Conservation (phyloP, 2,888 invertebrate species). For the Rhyacophila evoluta region DNA sequence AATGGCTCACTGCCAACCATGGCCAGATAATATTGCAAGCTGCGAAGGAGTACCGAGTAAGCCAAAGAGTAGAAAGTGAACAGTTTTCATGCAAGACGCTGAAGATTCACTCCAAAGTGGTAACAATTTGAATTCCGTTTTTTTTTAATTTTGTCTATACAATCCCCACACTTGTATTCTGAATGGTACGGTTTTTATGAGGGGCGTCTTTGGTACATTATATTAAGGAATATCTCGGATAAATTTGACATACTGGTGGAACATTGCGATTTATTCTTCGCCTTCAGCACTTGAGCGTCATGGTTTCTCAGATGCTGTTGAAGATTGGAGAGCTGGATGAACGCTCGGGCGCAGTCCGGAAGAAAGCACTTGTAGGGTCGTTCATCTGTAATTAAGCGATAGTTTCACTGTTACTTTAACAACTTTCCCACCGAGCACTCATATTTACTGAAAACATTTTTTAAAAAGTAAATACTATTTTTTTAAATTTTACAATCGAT, state of each 20-base stretch:
- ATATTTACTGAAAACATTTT: background rate
- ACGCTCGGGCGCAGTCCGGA: slow-evolving; percentile 95
- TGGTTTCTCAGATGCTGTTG: slow-evolving; percentile 97
- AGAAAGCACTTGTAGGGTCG: slow-evolving; percentile 97
- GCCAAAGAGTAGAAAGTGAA: background rate
- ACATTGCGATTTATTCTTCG: slow-evolving; percentile 68
- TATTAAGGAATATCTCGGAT: slow-evolving; percentile 52
- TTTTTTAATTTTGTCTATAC: background rate
- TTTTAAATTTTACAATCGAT: too few relatives aligned
- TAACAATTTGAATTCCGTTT: background rate
- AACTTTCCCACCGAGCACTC: background rate
- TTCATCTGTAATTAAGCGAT: slow-evolving; percentile 80
- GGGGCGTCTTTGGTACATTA: slow-evolving; percentile 16
- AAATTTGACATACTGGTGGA: slow-evolving; percentile 54
- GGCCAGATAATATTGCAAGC: background rate
- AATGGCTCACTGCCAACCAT: background rate
- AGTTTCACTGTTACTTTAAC: background rate
- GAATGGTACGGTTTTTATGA: background rate
- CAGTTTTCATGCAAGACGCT: background rate
- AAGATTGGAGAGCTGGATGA: slow-evolving; percentile 96
- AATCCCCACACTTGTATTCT: background rate
- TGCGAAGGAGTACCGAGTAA: slow-evolving; percentile 8
- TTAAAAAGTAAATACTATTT: too few relatives aligned
- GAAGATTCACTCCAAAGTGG: slow-evolving; percentile 4
- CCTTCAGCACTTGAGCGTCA: slow-evolving; percentile 94